These are phyloP conservation scores for Dascillus cervinus DNA, from an alignment of 2,888 invertebrate genomes.

Conservation along the genomic window DNA sequence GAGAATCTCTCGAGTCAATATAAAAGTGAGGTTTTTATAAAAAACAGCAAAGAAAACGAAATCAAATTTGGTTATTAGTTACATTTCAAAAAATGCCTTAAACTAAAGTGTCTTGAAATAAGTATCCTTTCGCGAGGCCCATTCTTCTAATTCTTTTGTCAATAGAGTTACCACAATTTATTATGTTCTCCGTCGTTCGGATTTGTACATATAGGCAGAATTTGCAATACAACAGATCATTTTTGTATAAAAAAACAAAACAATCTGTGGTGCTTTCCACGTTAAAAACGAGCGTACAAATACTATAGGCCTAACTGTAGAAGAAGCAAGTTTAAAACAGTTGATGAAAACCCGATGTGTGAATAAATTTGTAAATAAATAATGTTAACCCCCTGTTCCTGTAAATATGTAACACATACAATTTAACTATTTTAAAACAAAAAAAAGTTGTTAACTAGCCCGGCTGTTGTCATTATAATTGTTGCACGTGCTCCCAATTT, in stretches of 20 bases:
- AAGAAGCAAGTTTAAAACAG: constrained; percentile 16
- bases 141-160: constrained; percentile 3
- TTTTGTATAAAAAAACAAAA: no score
- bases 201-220: constrained; percentile 2
- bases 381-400: constrained; percentile 34
- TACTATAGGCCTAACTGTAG: constrained; percentile 38
- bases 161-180: background rate
- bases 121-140: constrained; percentile 6
- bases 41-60: no score
- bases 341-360: constrained; percentile 19
- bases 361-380: constrained; percentile 29
- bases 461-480: constrained; percentile 34
- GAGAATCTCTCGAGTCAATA: constrained; percentile 30
- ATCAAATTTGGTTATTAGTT: no score
- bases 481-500: constrained; percentile 31
- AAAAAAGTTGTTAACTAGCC: constrained; percentile 37
- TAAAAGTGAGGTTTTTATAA: constrained; percentile 20
- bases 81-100: no score
- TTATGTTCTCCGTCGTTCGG: constrained; percentile 1
- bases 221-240: no score
- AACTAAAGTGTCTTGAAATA: constrained; percentile 24
- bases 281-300: constrained; percentile 39
- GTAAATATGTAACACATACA: constrained; percentile 25
- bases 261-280: constrained; percentile 33
- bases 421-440: constrained; percentile 21